Conservation (phyloP, 2,113 vertebrate genomes). For the Spheniscus mendiculus region DNA sequence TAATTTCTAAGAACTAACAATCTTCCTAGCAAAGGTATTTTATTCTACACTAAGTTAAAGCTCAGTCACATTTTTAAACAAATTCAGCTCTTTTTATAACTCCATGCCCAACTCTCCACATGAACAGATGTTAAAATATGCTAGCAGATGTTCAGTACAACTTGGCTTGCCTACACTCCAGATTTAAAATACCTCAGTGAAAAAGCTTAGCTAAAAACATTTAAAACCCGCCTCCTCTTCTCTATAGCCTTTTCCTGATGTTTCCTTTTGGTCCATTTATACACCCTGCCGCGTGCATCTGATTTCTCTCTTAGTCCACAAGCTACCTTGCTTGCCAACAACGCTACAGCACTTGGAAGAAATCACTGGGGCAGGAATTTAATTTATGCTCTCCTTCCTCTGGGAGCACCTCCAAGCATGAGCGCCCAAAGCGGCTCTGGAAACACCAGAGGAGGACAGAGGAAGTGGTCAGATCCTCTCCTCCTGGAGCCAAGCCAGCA, state of each 20-base stretch:
- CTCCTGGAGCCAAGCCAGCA: neutral
- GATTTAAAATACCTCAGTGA: neutral
- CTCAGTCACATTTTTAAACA: neutral
- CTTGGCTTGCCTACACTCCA: neutral
- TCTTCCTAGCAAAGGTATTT: neutral
- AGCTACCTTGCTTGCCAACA: neutral
- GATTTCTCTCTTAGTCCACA: neutral
- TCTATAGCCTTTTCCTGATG: neutral
- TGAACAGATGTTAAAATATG: neutral
- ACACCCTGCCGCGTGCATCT: rapidly evolving
- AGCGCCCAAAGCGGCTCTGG: rapidly evolving
- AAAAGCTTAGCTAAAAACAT: neutral
- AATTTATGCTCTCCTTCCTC: neutral
- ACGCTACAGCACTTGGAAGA: neutral
- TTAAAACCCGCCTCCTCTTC: neutral
- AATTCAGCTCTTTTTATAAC: neutral
- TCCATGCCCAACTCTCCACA: neutral
- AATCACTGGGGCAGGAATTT: neutral
- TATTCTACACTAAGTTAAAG: neutral
- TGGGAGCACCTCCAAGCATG: rapidly evolving
- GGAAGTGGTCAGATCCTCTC: neutral
- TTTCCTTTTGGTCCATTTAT: neutral
- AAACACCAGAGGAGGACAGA: neutral
- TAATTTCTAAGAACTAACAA: neutral
- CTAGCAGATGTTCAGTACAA: slow-evolving; percentile 6